Percentiles rank a stretch among this genome's conserved stretches.
Conservation (phyloP, 2,113 vertebrate species). For the Tragelaphus scriptus region DNA sequence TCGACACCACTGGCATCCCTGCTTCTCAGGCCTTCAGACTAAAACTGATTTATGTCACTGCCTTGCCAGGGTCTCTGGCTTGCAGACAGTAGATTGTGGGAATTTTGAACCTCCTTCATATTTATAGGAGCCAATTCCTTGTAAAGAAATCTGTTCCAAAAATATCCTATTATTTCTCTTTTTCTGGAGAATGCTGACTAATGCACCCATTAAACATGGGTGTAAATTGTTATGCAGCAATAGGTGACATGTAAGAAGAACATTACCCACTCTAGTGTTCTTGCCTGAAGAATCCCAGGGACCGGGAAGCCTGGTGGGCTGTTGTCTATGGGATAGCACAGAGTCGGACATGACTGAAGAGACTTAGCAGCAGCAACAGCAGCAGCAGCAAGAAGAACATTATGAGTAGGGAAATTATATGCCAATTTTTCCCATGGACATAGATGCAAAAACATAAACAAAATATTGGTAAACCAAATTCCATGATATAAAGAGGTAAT, state of each 20-base stretch:
- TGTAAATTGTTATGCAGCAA: not conserved
- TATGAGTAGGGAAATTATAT: not conserved
- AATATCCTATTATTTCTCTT: not conserved
- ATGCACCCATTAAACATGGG: not conserved
- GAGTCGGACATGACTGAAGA: too few relatives aligned
- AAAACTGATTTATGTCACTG: not conserved
- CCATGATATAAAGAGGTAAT: not conserved
- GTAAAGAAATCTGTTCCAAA: not conserved
- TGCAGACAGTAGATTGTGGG: not conserved
- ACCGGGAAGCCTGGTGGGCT: too few relatives aligned
- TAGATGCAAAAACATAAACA: not conserved
- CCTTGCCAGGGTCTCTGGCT: not conserved
- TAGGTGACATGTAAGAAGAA: not conserved
- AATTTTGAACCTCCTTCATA: not conserved
- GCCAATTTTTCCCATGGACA: not conserved
- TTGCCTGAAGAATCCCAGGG: too few relatives aligned
- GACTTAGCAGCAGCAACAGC: too few relatives aligned
- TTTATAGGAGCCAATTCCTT: not conserved
- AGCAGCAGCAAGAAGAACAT: not conserved
- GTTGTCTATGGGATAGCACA: too few relatives aligned
- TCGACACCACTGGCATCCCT: not conserved
- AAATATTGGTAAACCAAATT: not conserved
- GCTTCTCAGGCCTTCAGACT: not conserved
- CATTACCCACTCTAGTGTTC: not conserved
- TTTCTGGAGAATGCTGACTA: not conserved